Evolutionary conservation across 2,113 vertebrate species (phyloP), one percentile per base, ranked within the genome.

Genomic region (Clarias magur): DNA sequence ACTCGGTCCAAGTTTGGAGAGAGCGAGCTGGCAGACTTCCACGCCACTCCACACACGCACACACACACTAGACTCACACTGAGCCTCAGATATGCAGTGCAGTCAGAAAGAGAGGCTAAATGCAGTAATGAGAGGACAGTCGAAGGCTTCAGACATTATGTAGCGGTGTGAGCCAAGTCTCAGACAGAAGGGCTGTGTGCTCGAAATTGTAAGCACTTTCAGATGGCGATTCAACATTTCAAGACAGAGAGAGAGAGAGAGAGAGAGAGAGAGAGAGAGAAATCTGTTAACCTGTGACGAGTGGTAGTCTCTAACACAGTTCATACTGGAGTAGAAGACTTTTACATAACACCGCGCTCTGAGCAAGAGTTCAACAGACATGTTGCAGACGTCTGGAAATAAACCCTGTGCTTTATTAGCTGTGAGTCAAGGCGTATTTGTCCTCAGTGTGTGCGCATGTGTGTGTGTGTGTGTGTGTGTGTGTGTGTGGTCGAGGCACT

Each of bases 1-100:
- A 85, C 85, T 90, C 87, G 34, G 82, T 90, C 89, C 89, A 85
- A 88, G 89, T 90, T 88, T 90, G 89, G 87, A 85, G 79, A 87
- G 82, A 84, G 85, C 53, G 87, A 90, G 79, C 89, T 90, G 89
- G 86, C 89, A 87, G 82, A 63, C 72, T 34, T 82, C 86, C 86
- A 87, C 73, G 65, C 42, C 60, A 56, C 48, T 83, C 54, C 16
- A 76, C 68, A 86, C 42, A 85, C 83, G 63, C 65, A 60, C 68
- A 27, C 70, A 82, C 81, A 81, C 56, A 85, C 30, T 34, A 19
- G 42, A 63, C 80, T 79, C 65, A 38, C 63, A 85, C 83, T 79
- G 48, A 63, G 84, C 16, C 86, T 86, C 57, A 68, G 60, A 67
- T 78, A 83, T 78, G 30, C 54, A 73, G 72, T n/a, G 63, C 73